Percentiles rank a stretch among this genome's conserved stretches.
phyloP scores from a whole-genome alignment of 2,113 vertebrate species.

The Hydrochoerus hydrochaeris region DNA sequence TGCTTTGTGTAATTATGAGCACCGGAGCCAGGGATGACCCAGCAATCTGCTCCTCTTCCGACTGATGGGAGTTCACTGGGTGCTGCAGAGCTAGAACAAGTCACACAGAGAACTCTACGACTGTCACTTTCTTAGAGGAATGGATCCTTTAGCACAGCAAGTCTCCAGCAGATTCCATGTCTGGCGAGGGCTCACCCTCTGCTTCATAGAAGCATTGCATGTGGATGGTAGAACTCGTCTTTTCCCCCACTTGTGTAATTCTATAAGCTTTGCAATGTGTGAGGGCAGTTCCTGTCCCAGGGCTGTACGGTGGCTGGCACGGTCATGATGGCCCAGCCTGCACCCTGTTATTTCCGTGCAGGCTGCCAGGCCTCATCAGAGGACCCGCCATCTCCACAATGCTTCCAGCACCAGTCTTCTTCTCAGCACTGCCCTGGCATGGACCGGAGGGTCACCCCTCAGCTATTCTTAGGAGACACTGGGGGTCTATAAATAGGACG shows the following conservation, averaged over 20 bases:
- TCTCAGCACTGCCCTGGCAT: neutral
- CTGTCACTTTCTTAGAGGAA: neutral
- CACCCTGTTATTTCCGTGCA: neutral
- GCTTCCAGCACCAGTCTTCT: neutral
- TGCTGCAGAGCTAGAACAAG: neutral
- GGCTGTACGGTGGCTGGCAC: neutral
- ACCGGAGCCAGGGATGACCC: rapidly evolving
- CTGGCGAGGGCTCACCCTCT: neutral
- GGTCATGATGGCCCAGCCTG: neutral
- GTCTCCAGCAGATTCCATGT: neutral
- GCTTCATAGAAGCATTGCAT: neutral
- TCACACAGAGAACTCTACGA: neutral
- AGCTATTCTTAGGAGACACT: neutral
- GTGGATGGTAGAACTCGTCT: neutral
- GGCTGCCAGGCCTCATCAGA: neutral
- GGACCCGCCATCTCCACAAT: neutral
- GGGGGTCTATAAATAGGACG: neutral
- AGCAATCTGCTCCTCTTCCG: neutral
- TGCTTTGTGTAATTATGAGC: neutral
- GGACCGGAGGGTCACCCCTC: neutral
- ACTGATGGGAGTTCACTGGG: neutral
- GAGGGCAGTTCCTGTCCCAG: neutral
- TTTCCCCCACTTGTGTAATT: neutral
- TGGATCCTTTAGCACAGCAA: neutral
- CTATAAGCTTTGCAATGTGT: neutral